Evolutionary conservation across 2,888 invertebrate genomes (phyloP).

Genomic region (Ormyrus pomaceus): DNA sequence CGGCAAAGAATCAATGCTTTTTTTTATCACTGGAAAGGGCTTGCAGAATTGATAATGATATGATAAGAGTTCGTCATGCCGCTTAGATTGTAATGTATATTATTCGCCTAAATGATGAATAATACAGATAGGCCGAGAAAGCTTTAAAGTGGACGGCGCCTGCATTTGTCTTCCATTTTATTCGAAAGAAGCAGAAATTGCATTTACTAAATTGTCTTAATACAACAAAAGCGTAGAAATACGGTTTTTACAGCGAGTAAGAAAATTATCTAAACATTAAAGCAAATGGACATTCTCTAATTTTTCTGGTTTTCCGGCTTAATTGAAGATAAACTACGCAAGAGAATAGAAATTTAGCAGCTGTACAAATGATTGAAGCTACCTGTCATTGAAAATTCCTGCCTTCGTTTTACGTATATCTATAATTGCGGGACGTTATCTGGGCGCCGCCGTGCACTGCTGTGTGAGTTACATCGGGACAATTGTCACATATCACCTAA

Average conservation of each 20-base stretch:
- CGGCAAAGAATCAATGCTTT: slow-evolving; percentile 43
- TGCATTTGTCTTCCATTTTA: slow-evolving; percentile 59
- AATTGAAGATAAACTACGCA: too few relatives aligned
- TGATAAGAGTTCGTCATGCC: slow-evolving; percentile 68
- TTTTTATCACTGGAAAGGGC: slow-evolving; percentile 35
- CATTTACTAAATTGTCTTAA: too few relatives aligned
- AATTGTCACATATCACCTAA: slow-evolving; percentile 62
- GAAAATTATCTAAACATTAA: too few relatives aligned
- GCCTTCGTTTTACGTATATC: slow-evolving; percentile 60
- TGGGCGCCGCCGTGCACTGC: slow-evolving; percentile 68
- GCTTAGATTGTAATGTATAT: slow-evolving; percentile 64
- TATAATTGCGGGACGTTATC: slow-evolving; percentile 68
- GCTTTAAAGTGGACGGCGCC: slow-evolving; percentile 72
- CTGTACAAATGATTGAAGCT: slow-evolving; percentile 50
- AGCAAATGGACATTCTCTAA: too few relatives aligned
- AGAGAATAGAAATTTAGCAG: background rate
- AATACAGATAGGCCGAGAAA: slow-evolving; percentile 66
- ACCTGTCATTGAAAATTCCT: slow-evolving; percentile 6
- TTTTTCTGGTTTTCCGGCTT: too few relatives aligned
- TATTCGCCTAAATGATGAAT: slow-evolving; percentile 62
- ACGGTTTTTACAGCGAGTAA: too few relatives aligned
- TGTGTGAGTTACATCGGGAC: slow-evolving; percentile 43
- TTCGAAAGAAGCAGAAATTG: too few relatives aligned
- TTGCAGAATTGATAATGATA: slow-evolving; percentile 61
- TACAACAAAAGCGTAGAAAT: too few relatives aligned